Percentiles rank a stretch among this genome's conserved stretches.
phyloP scores from a whole-genome alignment of 2,797 vertebrate species.

The Pachyuromys duprasi region DNA sequence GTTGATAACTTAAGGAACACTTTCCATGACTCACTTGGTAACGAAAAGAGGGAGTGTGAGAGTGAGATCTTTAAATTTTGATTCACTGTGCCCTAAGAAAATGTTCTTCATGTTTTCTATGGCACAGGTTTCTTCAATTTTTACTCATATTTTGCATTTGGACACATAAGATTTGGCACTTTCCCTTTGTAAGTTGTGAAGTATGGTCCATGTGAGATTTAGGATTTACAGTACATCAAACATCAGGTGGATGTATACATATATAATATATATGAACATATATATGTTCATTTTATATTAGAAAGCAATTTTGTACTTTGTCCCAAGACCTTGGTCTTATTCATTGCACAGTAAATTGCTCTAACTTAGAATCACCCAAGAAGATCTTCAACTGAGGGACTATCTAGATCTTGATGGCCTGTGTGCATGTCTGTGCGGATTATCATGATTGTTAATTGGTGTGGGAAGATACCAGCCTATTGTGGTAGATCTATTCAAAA shows the following conservation, averaged over 20 bases:
- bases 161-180: neutral
- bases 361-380: neutral
- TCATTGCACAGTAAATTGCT: neutral
- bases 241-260: neutral
- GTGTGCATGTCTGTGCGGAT: neutral
- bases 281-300: neutral
- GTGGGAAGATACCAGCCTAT: neutral
- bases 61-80: neutral
- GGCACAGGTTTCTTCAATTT: conserved; percentile 15
- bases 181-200: neutral
- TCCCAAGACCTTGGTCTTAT: neutral
- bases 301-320: conserved; percentile 38
- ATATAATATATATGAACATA: too few relatives aligned
- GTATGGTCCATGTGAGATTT: conserved; percentile 7
- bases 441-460: neutral
- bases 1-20: neutral
- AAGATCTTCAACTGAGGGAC: neutral
- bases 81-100: conserved; percentile 20
- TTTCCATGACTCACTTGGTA: neutral
- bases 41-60: neutral
- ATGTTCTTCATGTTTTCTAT: neutral
- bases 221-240: neutral
- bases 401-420: neutral
- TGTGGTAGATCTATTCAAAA: neutral
- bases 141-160: conserved; percentile 15